These are phyloP conservation scores for Noctua janthina DNA, from an alignment of 2,888 invertebrate genomes.

Conservation along the genomic window DNA sequence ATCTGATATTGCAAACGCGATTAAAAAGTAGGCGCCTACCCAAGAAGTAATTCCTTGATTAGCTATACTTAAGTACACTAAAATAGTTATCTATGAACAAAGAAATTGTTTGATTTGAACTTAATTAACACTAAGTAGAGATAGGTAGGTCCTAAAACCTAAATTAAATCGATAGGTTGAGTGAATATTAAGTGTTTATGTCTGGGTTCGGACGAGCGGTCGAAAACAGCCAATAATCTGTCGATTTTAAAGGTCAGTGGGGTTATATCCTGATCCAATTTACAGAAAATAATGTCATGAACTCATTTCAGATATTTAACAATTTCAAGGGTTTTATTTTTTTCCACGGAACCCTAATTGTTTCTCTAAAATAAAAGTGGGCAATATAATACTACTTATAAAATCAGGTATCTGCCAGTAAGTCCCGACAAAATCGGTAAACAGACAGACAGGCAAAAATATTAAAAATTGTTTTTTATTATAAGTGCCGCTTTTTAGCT, in stretches of 20 bases:
- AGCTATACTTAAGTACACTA: background rate
- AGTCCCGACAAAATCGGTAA: no score
- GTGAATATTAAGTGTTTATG: constrained; percentile 14
- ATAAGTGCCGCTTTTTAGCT: no score
- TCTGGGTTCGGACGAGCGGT: constrained; percentile 19
- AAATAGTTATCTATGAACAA: constrained; percentile 16
- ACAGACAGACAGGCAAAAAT: no score
- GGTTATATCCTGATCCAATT: constrained; percentile 24
- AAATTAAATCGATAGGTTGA: constrained; percentile 1
- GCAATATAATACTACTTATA: no score
- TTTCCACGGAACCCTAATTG: no score
- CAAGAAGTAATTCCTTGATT: background rate
- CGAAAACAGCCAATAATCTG: constrained; percentile 24
- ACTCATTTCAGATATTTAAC: background rate
- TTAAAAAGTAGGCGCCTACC: constrained; percentile 5
- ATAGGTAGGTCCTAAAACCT: background rate
- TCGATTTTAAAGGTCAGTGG: constrained; percentile 34
- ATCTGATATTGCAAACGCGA: constrained; percentile 19
- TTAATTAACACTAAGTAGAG: constrained; percentile 1
- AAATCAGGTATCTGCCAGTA: no score
- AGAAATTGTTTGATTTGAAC: constrained; percentile 21
- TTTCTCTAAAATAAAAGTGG: no score
- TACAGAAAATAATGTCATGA: constrained; percentile 21
- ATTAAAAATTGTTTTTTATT: no score
- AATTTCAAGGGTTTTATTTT: no score